These are phyloP conservation scores for Pangasianodon hypophthalmus DNA, from an alignment of 2,113 vertebrate species.

Conservation along the genomic window DNA sequence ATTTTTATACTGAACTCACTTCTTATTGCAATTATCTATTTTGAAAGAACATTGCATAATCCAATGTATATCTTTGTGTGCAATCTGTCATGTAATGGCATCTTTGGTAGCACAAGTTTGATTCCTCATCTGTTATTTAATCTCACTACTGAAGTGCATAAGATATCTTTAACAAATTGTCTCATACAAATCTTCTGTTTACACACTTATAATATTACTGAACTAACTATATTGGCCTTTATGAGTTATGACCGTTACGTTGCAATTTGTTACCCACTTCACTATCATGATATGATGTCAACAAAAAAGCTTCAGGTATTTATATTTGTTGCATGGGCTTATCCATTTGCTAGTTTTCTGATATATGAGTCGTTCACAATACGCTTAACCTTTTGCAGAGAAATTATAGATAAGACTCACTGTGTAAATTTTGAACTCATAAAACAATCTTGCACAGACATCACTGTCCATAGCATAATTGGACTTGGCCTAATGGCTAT, in stretches of 20 bases:
- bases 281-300: conserved; percentile 63
- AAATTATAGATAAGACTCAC: conserved; percentile 55
- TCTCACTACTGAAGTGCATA: conserved; percentile 46
- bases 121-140: conserved; percentile 54
- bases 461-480: conserved; percentile 46
- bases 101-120: conserved; percentile 63
- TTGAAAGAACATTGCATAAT: conserved; percentile 59
- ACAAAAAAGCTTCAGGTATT: conserved; percentile 52
- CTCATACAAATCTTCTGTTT: conserved; percentile 59
- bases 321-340: conserved; percentile 57
- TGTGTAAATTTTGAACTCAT: conserved; percentile 61
- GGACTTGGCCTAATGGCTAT: conserved; percentile 42
- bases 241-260: conserved; percentile 69
- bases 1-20: conserved; percentile 51
- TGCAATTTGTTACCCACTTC: conserved; percentile 64
- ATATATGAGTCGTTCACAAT: conserved; percentile 55
- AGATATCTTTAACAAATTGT: conserved; percentile 56
- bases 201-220: conserved; percentile 59
- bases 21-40: conserved; percentile 58
- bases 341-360: conserved; percentile 55
- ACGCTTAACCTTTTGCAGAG: conserved; percentile 55
- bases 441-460: conserved; percentile 60
- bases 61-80: conserved; percentile 66
- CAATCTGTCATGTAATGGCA: conserved; percentile 61
- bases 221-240: conserved; percentile 63